phyloP scores from a whole-genome alignment of 2,888 invertebrate genomes.

The Galerucella nymphaeae region DNA sequence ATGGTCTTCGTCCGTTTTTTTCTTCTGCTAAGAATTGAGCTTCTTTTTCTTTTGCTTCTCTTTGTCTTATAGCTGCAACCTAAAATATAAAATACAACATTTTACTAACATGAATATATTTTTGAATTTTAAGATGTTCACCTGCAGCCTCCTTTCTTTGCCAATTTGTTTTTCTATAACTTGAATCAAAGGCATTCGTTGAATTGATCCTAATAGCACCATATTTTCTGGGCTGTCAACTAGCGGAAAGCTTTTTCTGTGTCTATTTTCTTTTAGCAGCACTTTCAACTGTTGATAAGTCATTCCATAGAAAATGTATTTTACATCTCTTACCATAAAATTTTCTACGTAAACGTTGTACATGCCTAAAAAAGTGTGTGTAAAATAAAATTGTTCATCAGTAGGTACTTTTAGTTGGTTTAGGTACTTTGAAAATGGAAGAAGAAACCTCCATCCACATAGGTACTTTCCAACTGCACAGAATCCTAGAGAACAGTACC shows the following conservation, averaged over 20 bases:
- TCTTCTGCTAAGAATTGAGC: constrained; percentile 69
- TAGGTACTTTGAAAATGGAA: too few relatives aligned
- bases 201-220: constrained; percentile 95
- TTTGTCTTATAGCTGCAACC: constrained; percentile 66
- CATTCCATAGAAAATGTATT: constrained; percentile 91
- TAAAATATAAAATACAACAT: constrained; percentile 21
- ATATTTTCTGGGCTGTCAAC: constrained; percentile 91
- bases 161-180: constrained; percentile 90
- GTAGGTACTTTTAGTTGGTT: too few relatives aligned
- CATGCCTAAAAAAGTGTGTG: constrained; percentile 75
- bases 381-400: too few relatives aligned
- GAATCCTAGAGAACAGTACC: too few relatives aligned
- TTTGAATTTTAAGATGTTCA: neutral
- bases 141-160: constrained; percentile 79
- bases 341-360: constrained; percentile 97
- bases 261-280: constrained; percentile 78
- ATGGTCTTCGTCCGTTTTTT: constrained; percentile 73
- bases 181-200: constrained; percentile 87
- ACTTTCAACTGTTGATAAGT: constrained; percentile 90
- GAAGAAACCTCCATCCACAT: too few relatives aligned
- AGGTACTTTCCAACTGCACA: too few relatives aligned
- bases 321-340: constrained; percentile 94
- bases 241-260: constrained; percentile 88
- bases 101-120: neutral
- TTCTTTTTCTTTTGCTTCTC: constrained; percentile 65